These are phyloP conservation scores for Ylistrum balloti DNA, from an alignment of 1,140 invertebrate genomes.

Conservation along the genomic window DNA sequence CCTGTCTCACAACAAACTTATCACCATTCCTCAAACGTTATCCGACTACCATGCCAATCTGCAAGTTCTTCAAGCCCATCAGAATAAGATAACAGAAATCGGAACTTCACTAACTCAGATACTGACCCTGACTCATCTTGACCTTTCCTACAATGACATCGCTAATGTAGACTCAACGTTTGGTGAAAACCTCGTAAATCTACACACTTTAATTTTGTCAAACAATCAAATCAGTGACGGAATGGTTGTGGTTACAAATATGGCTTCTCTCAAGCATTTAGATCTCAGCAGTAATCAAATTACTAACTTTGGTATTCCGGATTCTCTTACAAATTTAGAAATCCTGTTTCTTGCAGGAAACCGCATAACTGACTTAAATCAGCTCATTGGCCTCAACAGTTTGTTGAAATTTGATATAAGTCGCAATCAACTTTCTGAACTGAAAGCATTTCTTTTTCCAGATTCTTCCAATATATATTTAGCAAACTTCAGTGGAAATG, in stretches of 20 bases:
- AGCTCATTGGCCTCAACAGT: slow-evolving; percentile 60
- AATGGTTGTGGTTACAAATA: slow-evolving; percentile 44
- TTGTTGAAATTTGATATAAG: slow-evolving; percentile 69
- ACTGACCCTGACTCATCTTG: slow-evolving; percentile 61
- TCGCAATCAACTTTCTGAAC: slow-evolving; percentile 66
- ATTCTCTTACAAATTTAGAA: slow-evolving; percentile 62
- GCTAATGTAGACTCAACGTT: slow-evolving; percentile 55
- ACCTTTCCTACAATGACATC: slow-evolving; percentile 69
- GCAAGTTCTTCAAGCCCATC: slow-evolving; percentile 55
- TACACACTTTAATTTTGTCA: slow-evolving; percentile 52
- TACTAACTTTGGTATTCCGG: slow-evolving; percentile 57
- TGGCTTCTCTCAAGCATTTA: slow-evolving; percentile 59
- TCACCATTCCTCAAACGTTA: slow-evolving; percentile 46
- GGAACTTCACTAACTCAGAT: slow-evolving; percentile 58
- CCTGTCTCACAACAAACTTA: slow-evolving; percentile 69
- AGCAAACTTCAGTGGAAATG: slow-evolving; percentile 75
- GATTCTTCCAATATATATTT: slow-evolving; percentile 57
- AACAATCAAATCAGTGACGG: slow-evolving; percentile 56
- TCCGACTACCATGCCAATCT: slow-evolving; percentile 63
- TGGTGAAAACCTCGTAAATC: slow-evolving; percentile 56
- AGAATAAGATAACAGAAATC: slow-evolving; percentile 63
- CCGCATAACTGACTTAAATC: slow-evolving; percentile 60
- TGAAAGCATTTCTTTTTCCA: slow-evolving; percentile 68
- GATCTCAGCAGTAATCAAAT: slow-evolving; percentile 73
- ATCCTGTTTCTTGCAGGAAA: slow-evolving; percentile 67